These are phyloP conservation scores for Rhincodon typus DNA, from an alignment of 2,797 vertebrate genomes.

Conservation along the genomic window DNA sequence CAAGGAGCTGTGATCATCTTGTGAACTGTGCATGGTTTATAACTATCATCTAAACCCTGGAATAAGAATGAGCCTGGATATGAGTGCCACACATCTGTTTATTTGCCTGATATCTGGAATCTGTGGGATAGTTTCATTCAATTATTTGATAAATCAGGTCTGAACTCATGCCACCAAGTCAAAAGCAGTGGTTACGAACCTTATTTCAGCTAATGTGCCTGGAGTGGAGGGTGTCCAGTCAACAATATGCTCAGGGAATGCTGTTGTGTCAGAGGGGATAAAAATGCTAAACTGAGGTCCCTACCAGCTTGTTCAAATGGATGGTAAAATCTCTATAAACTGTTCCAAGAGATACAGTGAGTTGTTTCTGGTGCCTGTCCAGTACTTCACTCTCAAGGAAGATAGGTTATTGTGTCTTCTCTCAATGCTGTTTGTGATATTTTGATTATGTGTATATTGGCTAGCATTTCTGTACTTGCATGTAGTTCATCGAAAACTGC, in stretches of 20 bases:
- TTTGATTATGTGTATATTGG: neutral
- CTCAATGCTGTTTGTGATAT: neutral
- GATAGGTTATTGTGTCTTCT: neutral
- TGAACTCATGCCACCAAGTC: neutral
- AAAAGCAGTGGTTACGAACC: neutral
- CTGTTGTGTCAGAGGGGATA: neutral
- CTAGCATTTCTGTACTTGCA: neutral
- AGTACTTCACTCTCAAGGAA: neutral
- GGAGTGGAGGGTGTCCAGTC: neutral
- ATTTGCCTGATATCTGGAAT: neutral
- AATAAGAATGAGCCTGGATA: neutral
- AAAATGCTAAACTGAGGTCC: neutral
- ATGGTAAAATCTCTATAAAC: neutral
- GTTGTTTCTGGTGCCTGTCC: neutral
- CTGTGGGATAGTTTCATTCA: neutral
- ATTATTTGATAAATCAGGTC: neutral
- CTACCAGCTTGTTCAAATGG: neutral
- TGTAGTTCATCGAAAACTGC: neutral
- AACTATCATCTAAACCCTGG: neutral
- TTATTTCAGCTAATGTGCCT: neutral
- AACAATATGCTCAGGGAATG: neutral
- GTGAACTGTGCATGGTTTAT: neutral
- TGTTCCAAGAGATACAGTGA: neutral
- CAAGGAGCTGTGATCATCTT: neutral
- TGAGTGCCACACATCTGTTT: neutral